These are phyloP conservation scores for Tenthredo mesomela DNA, from an alignment of 2,888 invertebrate genomes.

Conservation along the genomic window DNA sequence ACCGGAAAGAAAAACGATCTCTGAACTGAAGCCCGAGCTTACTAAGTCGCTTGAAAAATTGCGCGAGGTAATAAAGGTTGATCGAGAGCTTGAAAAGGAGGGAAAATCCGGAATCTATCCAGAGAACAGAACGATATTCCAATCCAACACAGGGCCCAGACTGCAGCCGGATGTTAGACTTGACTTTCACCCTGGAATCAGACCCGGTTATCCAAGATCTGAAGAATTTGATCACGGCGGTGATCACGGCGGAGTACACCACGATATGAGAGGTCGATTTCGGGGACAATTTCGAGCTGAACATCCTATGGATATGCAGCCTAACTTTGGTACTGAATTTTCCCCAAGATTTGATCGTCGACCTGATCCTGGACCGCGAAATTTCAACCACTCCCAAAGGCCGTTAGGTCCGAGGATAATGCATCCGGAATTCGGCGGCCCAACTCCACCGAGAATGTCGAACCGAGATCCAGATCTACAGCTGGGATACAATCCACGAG, in stretches of 20 bases:
- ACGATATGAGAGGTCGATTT: neutral
- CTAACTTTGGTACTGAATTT: constrained; percentile 5
- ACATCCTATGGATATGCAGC: constrained; percentile 4
- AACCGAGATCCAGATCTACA: neutral
- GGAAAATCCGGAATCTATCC: neutral
- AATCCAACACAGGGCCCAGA: neutral
- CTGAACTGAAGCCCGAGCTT: neutral
- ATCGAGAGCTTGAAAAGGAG: constrained; percentile 1
- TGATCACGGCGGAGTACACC: neutral
- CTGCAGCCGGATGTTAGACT: neutral
- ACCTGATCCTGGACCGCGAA: neutral
- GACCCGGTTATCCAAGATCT: neutral
- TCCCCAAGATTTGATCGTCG: neutral
- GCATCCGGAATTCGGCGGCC: neutral
- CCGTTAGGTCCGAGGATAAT: neutral
- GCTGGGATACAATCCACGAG: constrained; percentile 61
- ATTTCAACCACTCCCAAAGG: neutral
- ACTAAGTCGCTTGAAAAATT: constrained; percentile 23
- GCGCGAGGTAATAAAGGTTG: constrained; percentile 12
- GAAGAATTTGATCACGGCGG: neutral
- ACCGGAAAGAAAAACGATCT: neutral
- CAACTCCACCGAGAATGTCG: neutral
- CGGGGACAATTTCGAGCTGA: neutral
- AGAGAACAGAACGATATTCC: neutral
- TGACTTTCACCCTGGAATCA: constrained; percentile 17